Percentiles rank a stretch among this genome's conserved stretches.
These are phyloP conservation scores for Anolis sagrei DNA, from an alignment of 2,113 vertebrate genomes.

Conservation along the genomic window DNA sequence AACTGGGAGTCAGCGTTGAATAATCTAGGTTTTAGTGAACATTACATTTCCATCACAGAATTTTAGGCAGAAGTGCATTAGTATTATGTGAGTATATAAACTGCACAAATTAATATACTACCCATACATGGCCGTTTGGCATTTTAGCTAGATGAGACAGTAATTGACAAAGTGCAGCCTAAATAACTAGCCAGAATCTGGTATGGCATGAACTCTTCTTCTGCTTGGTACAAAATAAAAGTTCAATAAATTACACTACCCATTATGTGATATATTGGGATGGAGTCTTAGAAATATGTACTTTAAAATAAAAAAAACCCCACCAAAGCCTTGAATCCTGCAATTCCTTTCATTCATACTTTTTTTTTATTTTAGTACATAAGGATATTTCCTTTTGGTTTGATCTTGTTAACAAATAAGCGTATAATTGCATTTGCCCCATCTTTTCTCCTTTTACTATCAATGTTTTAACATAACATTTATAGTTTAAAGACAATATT, in stretches of 20 bases:
- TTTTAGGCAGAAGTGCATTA: no score
- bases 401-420: background rate
- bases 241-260: background rate
- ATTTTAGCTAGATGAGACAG: background rate
- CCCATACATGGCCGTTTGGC: background rate
- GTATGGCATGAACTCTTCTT: background rate
- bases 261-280: background rate
- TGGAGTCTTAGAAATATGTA: background rate
- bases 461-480: background rate
- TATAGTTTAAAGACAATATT: background rate
- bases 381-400: background rate
- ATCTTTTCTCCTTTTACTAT: background rate
- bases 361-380: background rate
- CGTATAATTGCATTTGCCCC: background rate
- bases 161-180: background rate
- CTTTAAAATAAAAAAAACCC: no score
- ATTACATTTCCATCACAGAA: background rate
- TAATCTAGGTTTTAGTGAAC: background rate
- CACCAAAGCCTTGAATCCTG: background rate
- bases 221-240: background rate
- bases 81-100: background rate
- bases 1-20: background rate
- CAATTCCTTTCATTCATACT: background rate
- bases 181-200: background rate
- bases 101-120: background rate